These are phyloP conservation scores for Pachyramphus minor DNA, from an alignment of 2,113 vertebrate species.

Conservation along the genomic window DNA sequence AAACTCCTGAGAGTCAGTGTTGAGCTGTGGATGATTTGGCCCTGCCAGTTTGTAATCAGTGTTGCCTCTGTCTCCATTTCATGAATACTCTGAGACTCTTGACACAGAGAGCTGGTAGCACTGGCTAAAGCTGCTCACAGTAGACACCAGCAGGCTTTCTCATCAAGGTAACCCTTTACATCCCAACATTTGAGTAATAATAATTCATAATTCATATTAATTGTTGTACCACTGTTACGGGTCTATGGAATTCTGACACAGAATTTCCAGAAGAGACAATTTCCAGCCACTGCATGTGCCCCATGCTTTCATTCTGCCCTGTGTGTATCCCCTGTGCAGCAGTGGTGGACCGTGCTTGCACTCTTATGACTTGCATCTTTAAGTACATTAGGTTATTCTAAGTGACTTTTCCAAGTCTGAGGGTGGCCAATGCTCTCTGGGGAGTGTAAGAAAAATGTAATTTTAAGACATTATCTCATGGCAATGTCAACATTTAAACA, in stretches of 20 bases:
- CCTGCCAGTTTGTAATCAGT: not conserved
- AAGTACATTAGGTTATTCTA: not conserved
- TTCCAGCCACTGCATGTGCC: not conserved
- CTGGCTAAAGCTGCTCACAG: not conserved
- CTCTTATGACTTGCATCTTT: not conserved
- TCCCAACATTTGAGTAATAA: not conserved
- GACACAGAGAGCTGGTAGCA: not conserved
- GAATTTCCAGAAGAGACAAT: not conserved
- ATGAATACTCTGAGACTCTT: not conserved
- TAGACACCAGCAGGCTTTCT: not conserved
- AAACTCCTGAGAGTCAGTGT: not conserved
- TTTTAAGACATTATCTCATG: slow-evolving; percentile 46
- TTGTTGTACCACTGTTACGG: not conserved
- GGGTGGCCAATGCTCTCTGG: slow-evolving; percentile 2
- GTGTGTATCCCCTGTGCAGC: not conserved
- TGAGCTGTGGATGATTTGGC: not conserved
- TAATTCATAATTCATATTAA: not conserved
- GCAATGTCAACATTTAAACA: slow-evolving; percentile 50
- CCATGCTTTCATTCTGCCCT: not conserved
- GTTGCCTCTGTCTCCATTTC: not conserved
- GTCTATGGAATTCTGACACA: not conserved
- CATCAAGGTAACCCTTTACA: not conserved
- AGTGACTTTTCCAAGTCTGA: slow-evolving; percentile 30
- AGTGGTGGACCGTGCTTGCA: not conserved
- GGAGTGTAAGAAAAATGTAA: slow-evolving; percentile 25